Evolutionary conservation across 2,888 invertebrate genomes (phyloP).

Genomic region (Chesias legatella): DNA sequence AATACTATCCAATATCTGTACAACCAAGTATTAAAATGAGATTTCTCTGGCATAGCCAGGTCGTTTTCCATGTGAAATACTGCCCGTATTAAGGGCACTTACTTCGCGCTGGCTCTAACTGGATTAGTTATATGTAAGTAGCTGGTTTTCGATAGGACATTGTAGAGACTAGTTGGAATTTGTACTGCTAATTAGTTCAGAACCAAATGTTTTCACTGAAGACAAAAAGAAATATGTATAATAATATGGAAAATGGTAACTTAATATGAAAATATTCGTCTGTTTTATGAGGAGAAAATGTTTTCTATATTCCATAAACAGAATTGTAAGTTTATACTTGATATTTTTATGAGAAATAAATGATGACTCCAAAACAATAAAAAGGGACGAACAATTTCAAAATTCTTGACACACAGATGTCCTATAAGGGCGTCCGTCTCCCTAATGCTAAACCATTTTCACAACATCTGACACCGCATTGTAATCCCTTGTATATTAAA

Average conservation of each 20-base stretch:
- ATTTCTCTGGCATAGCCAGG: constrained; percentile 53
- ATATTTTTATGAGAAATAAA: too few relatives aligned
- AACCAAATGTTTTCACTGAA: background rate
- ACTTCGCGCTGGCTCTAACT: constrained; percentile 65
- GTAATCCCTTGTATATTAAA: constrained; percentile 41
- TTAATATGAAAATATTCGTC: constrained; percentile 10
- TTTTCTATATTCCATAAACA: too few relatives aligned
- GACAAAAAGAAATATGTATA: too few relatives aligned
- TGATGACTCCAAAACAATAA: too few relatives aligned
- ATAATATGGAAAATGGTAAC: too few relatives aligned
- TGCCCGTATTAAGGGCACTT: constrained; percentile 68
- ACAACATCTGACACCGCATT: constrained; percentile 33
- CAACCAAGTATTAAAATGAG: constrained; percentile 39
- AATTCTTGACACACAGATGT: constrained; percentile 26
- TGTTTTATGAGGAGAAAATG: too few relatives aligned
- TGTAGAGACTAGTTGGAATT: constrained; percentile 11
- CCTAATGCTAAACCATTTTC: constrained; percentile 20
- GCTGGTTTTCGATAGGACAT: constrained; percentile 43
- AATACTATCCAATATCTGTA: constrained; percentile 4
- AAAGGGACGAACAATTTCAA: constrained; percentile 4
- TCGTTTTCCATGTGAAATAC: constrained; percentile 77
- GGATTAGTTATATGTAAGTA: constrained; percentile 68
- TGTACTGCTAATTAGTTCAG: constrained; percentile 12
- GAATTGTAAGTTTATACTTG: too few relatives aligned
- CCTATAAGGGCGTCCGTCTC: constrained; percentile 20